These are phyloP conservation scores for Tachycineta bicolor DNA, from an alignment of 2,113 vertebrate genomes.

Conservation along the genomic window DNA sequence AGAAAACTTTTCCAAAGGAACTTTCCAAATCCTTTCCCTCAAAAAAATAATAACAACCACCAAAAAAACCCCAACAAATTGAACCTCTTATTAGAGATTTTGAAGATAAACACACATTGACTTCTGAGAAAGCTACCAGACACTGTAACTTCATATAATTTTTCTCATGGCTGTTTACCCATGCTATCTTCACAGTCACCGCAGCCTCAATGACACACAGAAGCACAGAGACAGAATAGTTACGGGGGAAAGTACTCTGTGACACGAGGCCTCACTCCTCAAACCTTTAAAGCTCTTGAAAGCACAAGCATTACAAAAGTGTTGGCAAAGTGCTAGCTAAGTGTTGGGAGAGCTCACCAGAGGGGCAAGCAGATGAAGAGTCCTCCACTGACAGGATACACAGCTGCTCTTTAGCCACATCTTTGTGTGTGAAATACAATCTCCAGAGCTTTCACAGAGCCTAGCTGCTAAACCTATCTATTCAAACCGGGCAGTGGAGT, in stretches of 20 bases:
- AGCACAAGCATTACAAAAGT: background rate
- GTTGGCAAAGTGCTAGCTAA: background rate
- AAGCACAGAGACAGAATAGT: background rate
- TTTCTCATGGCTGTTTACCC: background rate
- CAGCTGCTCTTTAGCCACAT: conserved; percentile 52
- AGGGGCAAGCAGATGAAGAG: conserved; percentile 8
- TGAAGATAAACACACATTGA: background rate
- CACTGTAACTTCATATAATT: background rate
- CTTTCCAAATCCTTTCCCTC: background rate
- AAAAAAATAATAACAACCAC: background rate
- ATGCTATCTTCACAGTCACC: background rate
- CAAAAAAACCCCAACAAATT: background rate
- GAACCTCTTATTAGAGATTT: background rate
- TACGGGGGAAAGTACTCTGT: background rate
- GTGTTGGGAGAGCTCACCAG: background rate
- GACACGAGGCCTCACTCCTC: background rate
- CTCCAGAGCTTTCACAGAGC: conserved; percentile 33
- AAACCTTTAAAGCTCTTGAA: conserved; percentile 31
- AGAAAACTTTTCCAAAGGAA: background rate
- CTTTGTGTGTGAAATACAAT: conserved; percentile 28
- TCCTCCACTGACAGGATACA: background rate
- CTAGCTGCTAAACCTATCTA: conserved; percentile 49
- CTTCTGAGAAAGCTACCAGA: background rate
- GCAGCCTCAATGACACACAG: background rate
- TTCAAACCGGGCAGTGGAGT: conserved; percentile 49